These are phyloP conservation scores for Helostoma temminkii DNA, from an alignment of 2,797 vertebrate genomes.

Conservation along the genomic window DNA sequence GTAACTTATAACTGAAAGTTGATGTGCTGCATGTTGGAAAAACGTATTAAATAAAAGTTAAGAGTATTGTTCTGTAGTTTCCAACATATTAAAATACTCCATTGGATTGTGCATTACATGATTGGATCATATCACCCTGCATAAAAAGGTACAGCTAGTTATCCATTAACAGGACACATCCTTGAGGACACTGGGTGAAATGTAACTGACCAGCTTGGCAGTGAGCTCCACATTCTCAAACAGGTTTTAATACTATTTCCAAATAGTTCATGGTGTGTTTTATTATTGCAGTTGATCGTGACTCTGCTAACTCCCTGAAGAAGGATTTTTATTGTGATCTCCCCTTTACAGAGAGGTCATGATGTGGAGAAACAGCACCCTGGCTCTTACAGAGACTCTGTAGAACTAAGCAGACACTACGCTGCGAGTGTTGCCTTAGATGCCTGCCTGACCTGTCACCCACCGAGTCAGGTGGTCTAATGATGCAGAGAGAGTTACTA, in stretches of 20 bases:
- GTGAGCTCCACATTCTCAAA: slow-evolving; percentile 13
- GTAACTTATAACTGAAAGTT: no score
- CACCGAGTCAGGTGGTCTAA: neutral
- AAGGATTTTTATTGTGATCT: slow-evolving; percentile 1
- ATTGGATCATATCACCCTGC: slow-evolving; percentile 5
- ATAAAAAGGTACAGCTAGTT: slow-evolving; percentile 29
- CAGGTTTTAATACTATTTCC: neutral
- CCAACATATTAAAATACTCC: neutral
- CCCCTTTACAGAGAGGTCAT: neutral
- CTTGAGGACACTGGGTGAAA: slow-evolving; percentile 66
- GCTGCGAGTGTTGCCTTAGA: neutral
- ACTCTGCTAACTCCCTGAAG: neutral
- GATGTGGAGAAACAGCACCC: neutral
- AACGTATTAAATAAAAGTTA: neutral
- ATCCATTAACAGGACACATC: slow-evolving; percentile 60
- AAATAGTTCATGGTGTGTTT: slow-evolving; percentile 3
- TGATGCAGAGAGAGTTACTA: neutral
- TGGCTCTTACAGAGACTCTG: neutral
- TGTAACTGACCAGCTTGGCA: slow-evolving; percentile 41
- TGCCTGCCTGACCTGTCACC: neutral
- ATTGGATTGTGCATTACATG: neutral
- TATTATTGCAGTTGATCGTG: slow-evolving; percentile 37
- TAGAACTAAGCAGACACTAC: neutral
- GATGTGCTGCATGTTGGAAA: neutral
- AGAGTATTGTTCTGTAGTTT: neutral